A percentile compares a stretch with the other conserved stretches of the same genome.
These are phyloP conservation scores for Drosophila neutralis DNA, from an alignment of 2,888 invertebrate genomes.

Conservation along the genomic window DNA sequence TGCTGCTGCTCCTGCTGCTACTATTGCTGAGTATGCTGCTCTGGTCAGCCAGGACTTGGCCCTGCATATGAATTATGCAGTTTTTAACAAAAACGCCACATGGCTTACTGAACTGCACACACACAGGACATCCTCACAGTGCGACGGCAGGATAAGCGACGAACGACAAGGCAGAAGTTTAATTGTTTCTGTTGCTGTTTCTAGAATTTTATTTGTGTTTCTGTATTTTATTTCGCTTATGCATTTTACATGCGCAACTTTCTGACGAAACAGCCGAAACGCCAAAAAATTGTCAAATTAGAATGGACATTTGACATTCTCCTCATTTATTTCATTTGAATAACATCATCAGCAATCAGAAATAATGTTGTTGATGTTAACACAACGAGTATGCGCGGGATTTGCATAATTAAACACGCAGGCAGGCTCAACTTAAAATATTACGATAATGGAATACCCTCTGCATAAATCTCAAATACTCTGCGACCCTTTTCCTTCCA, in stretches of 20 bases:
- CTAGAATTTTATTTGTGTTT: conserved; percentile 44
- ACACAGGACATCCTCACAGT: not conserved
- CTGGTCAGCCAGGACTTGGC: conserved; percentile 44
- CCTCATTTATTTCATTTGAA: conserved; percentile 22
- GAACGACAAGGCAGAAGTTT: conserved; percentile 65
- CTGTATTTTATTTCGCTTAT: conserved; percentile 65
- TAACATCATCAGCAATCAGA: conserved; percentile 37
- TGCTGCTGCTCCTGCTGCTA: conserved; percentile 13
- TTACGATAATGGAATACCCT: not conserved
- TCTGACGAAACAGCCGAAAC: conserved; percentile 20
- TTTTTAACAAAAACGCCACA: conserved; percentile 78
- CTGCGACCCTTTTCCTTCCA: not conserved
- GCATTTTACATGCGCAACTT: conserved; percentile 56
- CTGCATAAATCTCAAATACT: not conserved
- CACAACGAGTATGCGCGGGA: conserved; percentile 12
- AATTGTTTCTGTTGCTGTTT: conserved; percentile 65
- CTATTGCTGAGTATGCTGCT: conserved; percentile 10
- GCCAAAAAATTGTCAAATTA: conserved; percentile 55
- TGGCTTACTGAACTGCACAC: conserved; percentile 50
- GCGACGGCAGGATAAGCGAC: conserved; percentile 12
- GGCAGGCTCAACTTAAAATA: not conserved
- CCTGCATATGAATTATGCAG: conserved; percentile 78
- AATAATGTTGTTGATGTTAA: conserved; percentile 18
- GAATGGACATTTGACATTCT: conserved; percentile 59
- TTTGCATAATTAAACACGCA: conserved; percentile 36